phyloP scores from a whole-genome alignment of 2,888 invertebrate species.

The Andrena bucephala region DNA sequence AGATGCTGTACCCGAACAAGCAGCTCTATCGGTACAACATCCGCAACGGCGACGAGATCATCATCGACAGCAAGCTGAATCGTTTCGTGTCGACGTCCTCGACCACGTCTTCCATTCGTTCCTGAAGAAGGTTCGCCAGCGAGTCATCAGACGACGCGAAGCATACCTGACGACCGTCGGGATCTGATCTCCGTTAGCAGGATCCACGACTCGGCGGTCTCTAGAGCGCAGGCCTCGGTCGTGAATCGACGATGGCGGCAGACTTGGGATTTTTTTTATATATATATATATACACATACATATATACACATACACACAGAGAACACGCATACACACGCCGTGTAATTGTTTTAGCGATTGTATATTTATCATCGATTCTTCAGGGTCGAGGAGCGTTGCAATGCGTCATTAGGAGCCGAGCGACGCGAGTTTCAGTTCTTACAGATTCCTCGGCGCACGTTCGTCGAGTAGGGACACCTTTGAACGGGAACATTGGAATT shows the following conservation, averaged over 20 bases:
- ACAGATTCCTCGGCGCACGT: neutral
- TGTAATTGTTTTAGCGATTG: conserved; percentile 61
- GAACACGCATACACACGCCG: conserved; percentile 17
- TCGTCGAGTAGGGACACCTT: neutral
- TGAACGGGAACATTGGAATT: conserved; percentile 1
- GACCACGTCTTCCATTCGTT: conserved; percentile 80
- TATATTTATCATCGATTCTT: conserved; percentile 64
- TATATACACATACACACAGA: neutral
- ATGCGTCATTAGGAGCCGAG: neutral
- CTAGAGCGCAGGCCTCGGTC: conserved; percentile 22
- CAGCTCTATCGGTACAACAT: conserved; percentile 97
- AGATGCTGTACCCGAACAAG: conserved; percentile 95
- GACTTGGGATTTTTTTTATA: conserved; percentile 43
- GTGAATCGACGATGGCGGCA: conserved; percentile 16
- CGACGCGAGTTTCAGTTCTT: neutral
- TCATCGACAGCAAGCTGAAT: conserved; percentile 92
- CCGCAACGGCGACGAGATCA: conserved; percentile 95
- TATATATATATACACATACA: conserved; percentile 34
- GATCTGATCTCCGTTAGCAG: conserved; percentile 51
- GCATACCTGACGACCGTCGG: conserved; percentile 45
- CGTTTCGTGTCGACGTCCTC: conserved; percentile 83
- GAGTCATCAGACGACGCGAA: conserved; percentile 61
- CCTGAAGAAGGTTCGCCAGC: conserved; percentile 76
- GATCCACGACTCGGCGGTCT: conserved; percentile 17
- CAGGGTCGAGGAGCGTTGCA: conserved; percentile 40